Conservation (phyloP, 2,888 invertebrate genomes). For the Chrysolina haemoptera region DNA sequence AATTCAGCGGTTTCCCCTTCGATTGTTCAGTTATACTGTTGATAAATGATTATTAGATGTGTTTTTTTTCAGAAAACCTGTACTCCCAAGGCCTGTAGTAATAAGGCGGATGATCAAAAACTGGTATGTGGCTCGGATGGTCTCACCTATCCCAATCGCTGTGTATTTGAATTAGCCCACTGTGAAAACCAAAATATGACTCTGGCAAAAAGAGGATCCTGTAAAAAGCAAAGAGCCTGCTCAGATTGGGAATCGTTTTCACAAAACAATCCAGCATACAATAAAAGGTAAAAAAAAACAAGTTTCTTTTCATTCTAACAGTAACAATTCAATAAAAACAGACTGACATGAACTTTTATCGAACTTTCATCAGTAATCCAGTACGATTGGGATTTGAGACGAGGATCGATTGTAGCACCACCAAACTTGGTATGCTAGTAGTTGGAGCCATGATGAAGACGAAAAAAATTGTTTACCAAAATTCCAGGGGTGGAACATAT, state of each 20-base stretch:
- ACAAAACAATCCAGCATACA: constrained; percentile 50
- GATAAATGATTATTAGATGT: neutral
- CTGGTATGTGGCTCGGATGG: constrained; percentile 87
- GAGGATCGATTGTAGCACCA: too few species aligned
- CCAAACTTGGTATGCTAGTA: too few species aligned
- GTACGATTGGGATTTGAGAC: too few species aligned
- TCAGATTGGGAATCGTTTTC: constrained; percentile 57
- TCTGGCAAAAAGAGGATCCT: constrained; percentile 82
- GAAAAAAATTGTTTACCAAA: too few species aligned
- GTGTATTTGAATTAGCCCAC: constrained; percentile 83
- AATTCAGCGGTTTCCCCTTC: too few species aligned
- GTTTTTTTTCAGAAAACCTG: constrained; percentile 54
- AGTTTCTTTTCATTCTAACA: neutral
- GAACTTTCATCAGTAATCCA: too few species aligned
- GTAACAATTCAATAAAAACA: neutral
- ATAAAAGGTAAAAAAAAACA: constrained; percentile 35
- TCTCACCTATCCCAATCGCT: constrained; percentile 85
- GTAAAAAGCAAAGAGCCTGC: constrained; percentile 75
- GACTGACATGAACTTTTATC: too few species aligned
- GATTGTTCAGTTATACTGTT: neutral
- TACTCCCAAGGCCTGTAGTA: constrained; percentile 64
- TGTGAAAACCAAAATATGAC: constrained; percentile 83
- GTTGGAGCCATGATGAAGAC: too few species aligned
- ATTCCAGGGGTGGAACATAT: too few species aligned
- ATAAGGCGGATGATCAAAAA: constrained; percentile 59